phyloP scores from a whole-genome alignment of 2,888 invertebrate species.

The Seladonia tumulorum region DNA sequence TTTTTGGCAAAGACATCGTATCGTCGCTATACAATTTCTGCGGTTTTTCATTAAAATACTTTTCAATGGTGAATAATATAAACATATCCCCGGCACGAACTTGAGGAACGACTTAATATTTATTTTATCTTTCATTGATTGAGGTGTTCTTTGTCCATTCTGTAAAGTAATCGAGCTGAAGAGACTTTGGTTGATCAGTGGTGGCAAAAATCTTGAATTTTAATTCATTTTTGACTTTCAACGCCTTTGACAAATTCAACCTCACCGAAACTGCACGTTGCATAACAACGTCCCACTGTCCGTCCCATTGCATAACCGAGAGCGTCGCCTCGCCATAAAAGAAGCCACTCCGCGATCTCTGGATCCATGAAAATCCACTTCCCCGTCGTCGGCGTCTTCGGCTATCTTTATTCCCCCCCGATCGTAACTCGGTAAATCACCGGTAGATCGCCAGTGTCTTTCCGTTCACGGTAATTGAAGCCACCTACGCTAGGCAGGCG shows the following conservation, averaged over 20 bases:
- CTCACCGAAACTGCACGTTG: neutral
- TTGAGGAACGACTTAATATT: no score
- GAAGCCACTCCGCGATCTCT: slow-evolving; percentile 6
- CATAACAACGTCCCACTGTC: neutral
- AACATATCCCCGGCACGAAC: no score
- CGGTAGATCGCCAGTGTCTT: slow-evolving; percentile 39
- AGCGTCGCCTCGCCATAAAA: slow-evolving; percentile 33
- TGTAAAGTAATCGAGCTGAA: no score
- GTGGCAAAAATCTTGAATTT: no score
- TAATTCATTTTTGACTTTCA: no score
- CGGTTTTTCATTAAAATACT: no score
- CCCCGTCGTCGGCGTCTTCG: slow-evolving; percentile 4
- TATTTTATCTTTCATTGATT: no score
- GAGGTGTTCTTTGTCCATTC: no score
- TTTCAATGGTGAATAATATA: no score
- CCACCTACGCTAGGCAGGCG: slow-evolving; percentile 58
- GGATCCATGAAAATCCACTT: slow-evolving; percentile 30
- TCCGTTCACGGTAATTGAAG: slow-evolving; percentile 64
- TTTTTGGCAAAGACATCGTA: no score
- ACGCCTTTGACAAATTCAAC: neutral
- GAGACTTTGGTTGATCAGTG: no score
- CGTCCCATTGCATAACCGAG: slow-evolving; percentile 28
- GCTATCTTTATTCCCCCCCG: neutral
- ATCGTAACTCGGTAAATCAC: slow-evolving; percentile 54
- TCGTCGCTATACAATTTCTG: no score